A percentile compares a stretch with the other conserved stretches of the same genome.
Conservation (phyloP, 2,113 vertebrate genomes). For the Prionailurus bengalensis region DNA sequence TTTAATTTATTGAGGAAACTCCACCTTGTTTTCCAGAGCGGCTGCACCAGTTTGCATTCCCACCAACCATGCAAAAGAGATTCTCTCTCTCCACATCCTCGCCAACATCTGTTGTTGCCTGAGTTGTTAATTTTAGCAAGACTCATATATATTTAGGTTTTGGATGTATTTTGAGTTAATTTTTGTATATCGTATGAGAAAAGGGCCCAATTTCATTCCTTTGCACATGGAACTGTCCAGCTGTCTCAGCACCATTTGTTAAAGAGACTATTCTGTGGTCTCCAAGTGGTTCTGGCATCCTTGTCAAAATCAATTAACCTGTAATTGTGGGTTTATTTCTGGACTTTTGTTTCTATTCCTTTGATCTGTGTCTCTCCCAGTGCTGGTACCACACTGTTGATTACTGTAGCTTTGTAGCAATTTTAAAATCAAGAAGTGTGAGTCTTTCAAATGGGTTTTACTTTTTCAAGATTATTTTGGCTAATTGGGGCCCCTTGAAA, state of each 20-base stretch:
- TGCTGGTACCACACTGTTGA: not conserved
- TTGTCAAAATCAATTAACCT: not conserved
- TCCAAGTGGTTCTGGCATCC: not conserved
- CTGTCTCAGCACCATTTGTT: not conserved
- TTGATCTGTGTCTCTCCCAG: not conserved
- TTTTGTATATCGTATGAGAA: not conserved
- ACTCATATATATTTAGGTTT: not conserved
- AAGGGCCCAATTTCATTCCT: not conserved
- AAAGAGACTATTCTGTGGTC: not conserved
- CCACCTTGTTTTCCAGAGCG: too few species aligned
- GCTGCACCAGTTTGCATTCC: too few species aligned
- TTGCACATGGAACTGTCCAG: not conserved
- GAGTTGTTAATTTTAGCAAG: not conserved
- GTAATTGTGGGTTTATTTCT: not conserved
- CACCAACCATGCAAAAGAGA: too few species aligned
- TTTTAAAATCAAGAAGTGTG: not conserved
- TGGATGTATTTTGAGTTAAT: not conserved
- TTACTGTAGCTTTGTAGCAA: not conserved
- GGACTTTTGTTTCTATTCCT: not conserved
- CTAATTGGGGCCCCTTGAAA: not conserved
- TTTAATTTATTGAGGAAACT: too few species aligned
- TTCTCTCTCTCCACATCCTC: too few species aligned
- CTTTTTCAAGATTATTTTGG: not conserved
- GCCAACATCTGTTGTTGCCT: too few species aligned
- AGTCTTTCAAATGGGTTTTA: not conserved